Evolutionary conservation across 2,888 invertebrate genomes (phyloP), one percentile per base, ranked within the genome.

Genomic region (Carcina quercana): DNA sequence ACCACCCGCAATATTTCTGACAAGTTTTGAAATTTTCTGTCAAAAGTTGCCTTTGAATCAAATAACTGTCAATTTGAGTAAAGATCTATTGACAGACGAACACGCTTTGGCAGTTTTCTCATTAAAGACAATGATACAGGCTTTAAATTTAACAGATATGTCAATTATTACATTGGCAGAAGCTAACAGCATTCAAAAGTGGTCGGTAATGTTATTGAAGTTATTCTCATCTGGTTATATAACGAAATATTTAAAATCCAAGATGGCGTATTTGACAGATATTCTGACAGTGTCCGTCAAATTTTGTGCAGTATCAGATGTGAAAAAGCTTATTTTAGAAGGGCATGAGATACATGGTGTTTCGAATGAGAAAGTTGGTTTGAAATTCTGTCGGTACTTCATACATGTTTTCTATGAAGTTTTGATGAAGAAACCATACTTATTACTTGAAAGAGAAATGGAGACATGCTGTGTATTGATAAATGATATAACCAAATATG

Each of bases 401-500:
- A 50, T 67, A n/a, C 11, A 35, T 1, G 56, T 45, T 0, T 56
- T 61, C 20, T 46, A 45, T 2, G 32, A 40, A 1, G 42, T 38
- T 32, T 43, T 71, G 15, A 31, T 57, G 4, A 38, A 13, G 24
- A 53, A 49, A 7, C 56, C 55, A 1, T 50, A 36, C 28, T 1
- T 60, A 5, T 35, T 68, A 30, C 8, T 50, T 24, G 47, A 54
- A 13, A 36, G 34, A 2, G 50, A 45, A 3, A 30, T 58, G 33
- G 27, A 26, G 8, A 15, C 25, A 2, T 39, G 51, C 15, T 45
- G 44, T 21, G 12, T 40, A 5, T 6, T 72, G 2, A 29, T 72
- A 5, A 46, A 54, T 4, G 53, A 62, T 8, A 14, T 66, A 1
- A 44, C 71, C 2, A 59, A 53, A 14, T 47, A 34, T 40, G 46